Conservation (phyloP, 2,888 invertebrate genomes). For the Conops quadrifasciatus region DNA sequence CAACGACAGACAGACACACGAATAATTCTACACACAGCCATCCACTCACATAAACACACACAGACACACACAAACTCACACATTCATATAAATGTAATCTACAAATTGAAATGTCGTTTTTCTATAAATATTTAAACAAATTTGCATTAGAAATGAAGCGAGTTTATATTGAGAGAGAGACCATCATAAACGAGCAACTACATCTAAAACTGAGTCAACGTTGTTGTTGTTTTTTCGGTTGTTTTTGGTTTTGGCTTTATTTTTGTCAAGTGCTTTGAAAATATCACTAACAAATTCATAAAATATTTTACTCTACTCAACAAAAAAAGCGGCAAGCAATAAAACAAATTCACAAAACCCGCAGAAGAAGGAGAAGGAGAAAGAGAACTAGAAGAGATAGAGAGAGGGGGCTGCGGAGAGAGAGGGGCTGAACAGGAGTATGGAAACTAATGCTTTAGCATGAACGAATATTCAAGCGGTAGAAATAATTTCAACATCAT, state of each 20-base stretch:
- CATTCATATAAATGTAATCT: constrained; percentile 44
- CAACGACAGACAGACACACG: constrained; percentile 21
- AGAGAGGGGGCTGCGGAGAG: too few relatives aligned
- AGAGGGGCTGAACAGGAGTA: too few relatives aligned
- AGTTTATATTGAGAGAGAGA: constrained; percentile 34
- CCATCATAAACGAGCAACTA: neutral
- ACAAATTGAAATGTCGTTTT: constrained; percentile 57
- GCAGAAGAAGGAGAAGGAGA: neutral
- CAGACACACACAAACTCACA: neutral
- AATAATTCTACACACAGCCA: neutral
- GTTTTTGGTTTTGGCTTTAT: neutral
- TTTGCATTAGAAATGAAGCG: constrained; percentile 55
- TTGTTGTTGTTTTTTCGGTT: neutral
- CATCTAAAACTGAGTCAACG: neutral
- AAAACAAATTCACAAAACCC: neutral
- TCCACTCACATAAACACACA: constrained; percentile 34
- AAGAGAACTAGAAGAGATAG: neutral
- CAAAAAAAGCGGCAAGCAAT: too few relatives aligned
- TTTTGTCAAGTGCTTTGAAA: neutral
- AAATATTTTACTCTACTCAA: constrained; percentile 10
- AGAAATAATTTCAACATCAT: too few relatives aligned
- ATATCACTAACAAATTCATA: constrained; percentile 23
- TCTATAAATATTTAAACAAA: constrained; percentile 59
- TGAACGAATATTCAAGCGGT: too few relatives aligned
- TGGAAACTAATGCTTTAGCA: too few relatives aligned